Evolutionary conservation across 2,888 invertebrate genomes (phyloP).

Genomic region (Timema podura): DNA sequence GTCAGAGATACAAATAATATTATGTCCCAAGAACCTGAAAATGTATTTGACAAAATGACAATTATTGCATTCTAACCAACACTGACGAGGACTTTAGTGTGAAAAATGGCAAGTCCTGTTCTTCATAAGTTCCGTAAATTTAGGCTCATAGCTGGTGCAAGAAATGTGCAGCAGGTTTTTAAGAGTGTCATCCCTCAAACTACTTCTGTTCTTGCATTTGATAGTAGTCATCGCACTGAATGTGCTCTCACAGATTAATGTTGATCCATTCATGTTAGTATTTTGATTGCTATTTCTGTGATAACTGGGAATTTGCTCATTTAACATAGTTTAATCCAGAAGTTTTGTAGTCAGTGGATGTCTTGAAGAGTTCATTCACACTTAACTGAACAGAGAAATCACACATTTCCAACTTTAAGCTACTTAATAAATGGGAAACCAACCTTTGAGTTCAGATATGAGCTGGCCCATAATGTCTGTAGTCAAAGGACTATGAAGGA

Average conservation of each 20-base stretch:
- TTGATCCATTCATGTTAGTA: background rate
- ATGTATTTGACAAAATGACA: background rate
- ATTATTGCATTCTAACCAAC: background rate
- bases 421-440: background rate
- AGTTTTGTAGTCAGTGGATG: constrained; percentile 7
- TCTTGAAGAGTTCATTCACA: constrained; percentile 12
- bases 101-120: constrained; percentile 1
- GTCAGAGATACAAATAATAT: constrained; percentile 1
- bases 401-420: constrained; percentile 3
- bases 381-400: constrained; percentile 9
- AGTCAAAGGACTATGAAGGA: background rate
- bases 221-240: too few species aligned
- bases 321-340: background rate
- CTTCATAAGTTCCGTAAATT: background rate
- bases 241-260: background rate
- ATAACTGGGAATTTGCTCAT: background rate
- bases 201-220: background rate
- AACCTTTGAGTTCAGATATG: background rate
- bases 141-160: background rate
- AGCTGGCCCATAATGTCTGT: background rate
- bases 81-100: background rate
- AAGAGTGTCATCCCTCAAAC: background rate
- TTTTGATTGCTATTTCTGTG: constrained; percentile 5
- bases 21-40: background rate
- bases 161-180: background rate